Evolutionary conservation across 2,888 invertebrate species (phyloP).

Genomic region (Eupithecia subfuscata): DNA sequence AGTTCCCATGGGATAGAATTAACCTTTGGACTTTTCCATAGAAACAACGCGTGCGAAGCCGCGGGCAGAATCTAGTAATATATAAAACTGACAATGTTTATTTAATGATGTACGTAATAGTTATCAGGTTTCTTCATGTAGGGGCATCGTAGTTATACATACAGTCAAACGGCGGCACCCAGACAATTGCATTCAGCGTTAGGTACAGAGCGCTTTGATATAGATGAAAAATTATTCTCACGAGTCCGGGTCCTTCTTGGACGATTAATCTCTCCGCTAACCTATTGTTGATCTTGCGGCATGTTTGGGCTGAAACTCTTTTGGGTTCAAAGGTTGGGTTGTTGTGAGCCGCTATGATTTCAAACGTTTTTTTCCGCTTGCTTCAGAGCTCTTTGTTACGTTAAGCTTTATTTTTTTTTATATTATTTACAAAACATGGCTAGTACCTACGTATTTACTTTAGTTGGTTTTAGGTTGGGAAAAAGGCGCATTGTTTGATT

Average conservation of each 20-base stretch:
- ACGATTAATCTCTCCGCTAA: constrained; percentile 81
- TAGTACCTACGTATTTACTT: background rate
- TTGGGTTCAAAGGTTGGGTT: constrained; percentile 74
- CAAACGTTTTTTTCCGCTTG: constrained; percentile 39
- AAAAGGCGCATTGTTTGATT: background rate
- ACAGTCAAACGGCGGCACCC: constrained; percentile 30
- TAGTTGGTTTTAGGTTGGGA: background rate
- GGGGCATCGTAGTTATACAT: background rate
- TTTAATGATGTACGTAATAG: too few relatives aligned
- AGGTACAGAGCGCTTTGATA: constrained; percentile 72
- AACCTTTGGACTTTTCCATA: too few relatives aligned
- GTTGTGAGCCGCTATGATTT: constrained; percentile 66
- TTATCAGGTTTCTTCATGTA: background rate
- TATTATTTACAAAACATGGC: background rate
- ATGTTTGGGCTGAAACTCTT: constrained; percentile 77
- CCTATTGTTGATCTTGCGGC: constrained; percentile 77
- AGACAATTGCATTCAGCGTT: constrained; percentile 50
- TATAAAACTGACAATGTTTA: too few relatives aligned
- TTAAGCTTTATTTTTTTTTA: constrained; percentile 16
- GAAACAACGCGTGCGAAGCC: too few relatives aligned
- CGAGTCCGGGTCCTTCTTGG: constrained; percentile 71
- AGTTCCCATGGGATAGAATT: too few relatives aligned
- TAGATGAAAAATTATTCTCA: constrained; percentile 81
- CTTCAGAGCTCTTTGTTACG: constrained; percentile 28
- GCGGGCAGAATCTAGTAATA: too few relatives aligned